A percentile compares a stretch with the other conserved stretches of the same genome.
Conservation (phyloP, 2,113 vertebrate genomes). For the Osmerus mordax region DNA sequence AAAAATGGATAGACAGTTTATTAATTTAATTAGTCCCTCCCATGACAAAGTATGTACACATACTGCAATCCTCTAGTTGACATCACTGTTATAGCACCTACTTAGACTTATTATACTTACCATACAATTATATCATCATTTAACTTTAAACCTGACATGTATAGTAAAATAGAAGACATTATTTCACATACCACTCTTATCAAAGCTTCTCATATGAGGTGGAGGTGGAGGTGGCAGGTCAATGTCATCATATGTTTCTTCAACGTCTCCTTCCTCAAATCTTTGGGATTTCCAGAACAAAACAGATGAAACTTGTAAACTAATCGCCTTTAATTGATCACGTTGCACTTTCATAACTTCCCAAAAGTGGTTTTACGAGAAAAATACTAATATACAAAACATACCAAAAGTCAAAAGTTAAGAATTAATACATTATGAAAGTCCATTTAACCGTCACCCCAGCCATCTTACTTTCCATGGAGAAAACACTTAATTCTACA, state of each 20-base stretch:
- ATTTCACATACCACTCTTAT: conserved; percentile 51
- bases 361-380: too few species aligned
- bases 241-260: conserved; percentile 71
- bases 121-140: too few species aligned
- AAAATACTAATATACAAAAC: neutral
- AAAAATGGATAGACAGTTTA: neutral
- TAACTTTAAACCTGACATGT: neutral
- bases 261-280: conserved; percentile 50
- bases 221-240: conserved; percentile 45
- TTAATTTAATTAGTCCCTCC: neutral
- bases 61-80: neutral
- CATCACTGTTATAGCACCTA: too few species aligned
- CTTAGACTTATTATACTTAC: too few species aligned
- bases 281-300: neutral
- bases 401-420: neutral
- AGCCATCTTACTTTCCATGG: too few species aligned
- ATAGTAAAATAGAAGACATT: too few species aligned
- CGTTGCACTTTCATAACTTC: too few species aligned
- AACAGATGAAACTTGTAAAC: neutral
- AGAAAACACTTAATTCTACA: too few species aligned
- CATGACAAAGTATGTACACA: neutral
- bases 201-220: conserved; percentile 36
- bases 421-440: too few species aligned
- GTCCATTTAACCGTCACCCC: too few species aligned
- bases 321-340: neutral